Base-by-base conservation (phyloP, 1,140 invertebrate genomes). In the Holcopasites calliopsidis region DNA sequence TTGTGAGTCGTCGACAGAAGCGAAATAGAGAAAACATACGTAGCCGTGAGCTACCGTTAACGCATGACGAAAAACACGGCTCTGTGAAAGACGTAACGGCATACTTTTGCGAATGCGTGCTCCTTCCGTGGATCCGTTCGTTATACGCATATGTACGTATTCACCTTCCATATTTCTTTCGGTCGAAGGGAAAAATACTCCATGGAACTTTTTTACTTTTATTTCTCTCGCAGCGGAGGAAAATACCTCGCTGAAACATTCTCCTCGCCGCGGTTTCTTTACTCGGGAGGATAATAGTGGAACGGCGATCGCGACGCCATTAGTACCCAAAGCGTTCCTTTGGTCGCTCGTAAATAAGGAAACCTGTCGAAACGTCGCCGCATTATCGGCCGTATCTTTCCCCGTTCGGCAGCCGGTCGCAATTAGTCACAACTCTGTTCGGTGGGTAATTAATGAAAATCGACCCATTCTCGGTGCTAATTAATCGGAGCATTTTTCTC, bases 81-180 rank as follows among this genome's bases (percentile, higher is more conserved):
- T 13, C 28, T 2, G 18, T 55, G 50, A 44, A 57, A 57, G 57
- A 55, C 55, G 23, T 13, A 57, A 10, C 3, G 18, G n/a, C 7
- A 38, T n/a, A 50, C 33, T 33, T n/a, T n/a, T 33, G 38, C 26
- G 18, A 18, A 6, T 54, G 65, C 35, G 38, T 21, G 50, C n/a
- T 70, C n/a, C 47, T 31, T 3, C 18, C 44, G 10, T 18, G 21
- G 0, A 33, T 13, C 16, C 18, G 40, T n/a, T n/a, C n/a, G n/a
- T n/a, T n/a, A n/a, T n/a, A n/a, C n/a, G n/a, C n/a, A n/a, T n/a
- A n/a, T n/a, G 35, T 55, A 33, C 68, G 68, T 49, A 60, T n/a
- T 18, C 42, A 5, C 13, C 42, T 71, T n/a, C n/a, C n/a, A n/a
- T 49, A 61, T 38, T 70, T 58, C 31, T 21, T 35, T 58, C 35